phyloP scores from a whole-genome alignment of 64 coral and sea anemone genomes.

The Stichodactyla helianthus region DNA sequence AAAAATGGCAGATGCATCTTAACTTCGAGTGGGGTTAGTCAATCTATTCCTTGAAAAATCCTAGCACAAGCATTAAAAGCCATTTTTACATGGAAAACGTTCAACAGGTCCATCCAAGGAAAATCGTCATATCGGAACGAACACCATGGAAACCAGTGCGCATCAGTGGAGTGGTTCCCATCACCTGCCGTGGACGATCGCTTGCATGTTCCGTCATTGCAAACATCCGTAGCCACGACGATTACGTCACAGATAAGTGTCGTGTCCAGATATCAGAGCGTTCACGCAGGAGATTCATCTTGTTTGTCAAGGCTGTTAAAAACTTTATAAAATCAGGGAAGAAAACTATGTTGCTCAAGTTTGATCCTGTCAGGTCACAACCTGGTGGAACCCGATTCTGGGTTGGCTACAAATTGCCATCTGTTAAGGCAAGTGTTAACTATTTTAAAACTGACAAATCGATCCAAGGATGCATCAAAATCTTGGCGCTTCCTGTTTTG shows the following conservation, averaged over 20 bases:
- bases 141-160: slow-evolving; percentile 61
- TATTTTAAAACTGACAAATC: not conserved
- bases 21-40: too few species aligned
- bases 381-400: slow-evolving; percentile 78
- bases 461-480: too few species aligned
- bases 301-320: slow-evolving; percentile 69
- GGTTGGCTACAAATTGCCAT: slow-evolving; percentile 57
- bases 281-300: slow-evolving; percentile 53
- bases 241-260: slow-evolving; percentile 79
- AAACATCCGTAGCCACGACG: slow-evolving; percentile 36
- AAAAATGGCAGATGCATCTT: too few species aligned
- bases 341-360: slow-evolving; percentile 40
- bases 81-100: not conserved
- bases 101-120: slow-evolving; percentile 62
- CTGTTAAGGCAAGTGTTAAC: slow-evolving; percentile 41
- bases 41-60: too few species aligned
- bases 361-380: slow-evolving; percentile 41
- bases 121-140: slow-evolving; percentile 43
- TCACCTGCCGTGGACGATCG: slow-evolving; percentile 49
- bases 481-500: too few species aligned
- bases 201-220: slow-evolving; percentile 31
- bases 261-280: slow-evolving; percentile 53
- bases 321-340: slow-evolving; percentile 69
- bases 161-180: slow-evolving; percentile 43
- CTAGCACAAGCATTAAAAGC: not conserved